These are phyloP conservation scores for Shinisaurus crocodilurus DNA, from an alignment of 2,113 vertebrate species.

Conservation along the genomic window DNA sequence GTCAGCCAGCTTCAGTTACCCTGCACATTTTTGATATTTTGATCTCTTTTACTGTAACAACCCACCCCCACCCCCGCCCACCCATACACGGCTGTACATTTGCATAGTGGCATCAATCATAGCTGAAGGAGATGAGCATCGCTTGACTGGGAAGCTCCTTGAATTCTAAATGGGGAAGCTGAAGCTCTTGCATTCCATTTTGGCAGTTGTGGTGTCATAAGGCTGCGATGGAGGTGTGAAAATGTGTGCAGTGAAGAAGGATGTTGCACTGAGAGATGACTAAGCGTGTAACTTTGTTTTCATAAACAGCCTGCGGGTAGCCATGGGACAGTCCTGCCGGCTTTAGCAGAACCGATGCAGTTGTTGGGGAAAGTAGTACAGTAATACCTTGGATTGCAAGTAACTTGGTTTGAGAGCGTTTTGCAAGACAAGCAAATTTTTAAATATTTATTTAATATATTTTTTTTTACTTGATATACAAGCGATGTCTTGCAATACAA, in stretches of 20 bases:
- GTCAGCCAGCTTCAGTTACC: neutral
- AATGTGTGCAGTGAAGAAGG: neutral
- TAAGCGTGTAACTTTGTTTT: neutral
- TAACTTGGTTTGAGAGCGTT: no score
- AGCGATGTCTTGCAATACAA: no score
- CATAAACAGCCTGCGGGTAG: neutral
- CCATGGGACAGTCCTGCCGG: neutral
- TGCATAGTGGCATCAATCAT: neutral
- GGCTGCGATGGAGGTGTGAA: neutral
- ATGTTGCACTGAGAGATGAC: neutral
- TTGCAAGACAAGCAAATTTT: no score
- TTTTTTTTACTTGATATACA: no score
- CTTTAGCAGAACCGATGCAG: neutral
- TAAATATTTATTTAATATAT: no score
- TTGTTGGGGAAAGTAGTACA: neutral
- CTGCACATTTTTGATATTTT: neutral
- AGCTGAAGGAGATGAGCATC: neutral
- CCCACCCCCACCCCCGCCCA: no score
- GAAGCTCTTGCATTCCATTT: neutral
- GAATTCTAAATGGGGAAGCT: slow-evolving; percentile 12
- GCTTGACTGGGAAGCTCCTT: neutral
- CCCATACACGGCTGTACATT: neutral
- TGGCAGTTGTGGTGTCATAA: neutral
- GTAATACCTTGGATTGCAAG: no score
- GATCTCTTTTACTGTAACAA: neutral